Evolutionary conservation across 1,140 invertebrate species (phyloP).

Genomic region (Drosophila equinoxialis): DNA sequence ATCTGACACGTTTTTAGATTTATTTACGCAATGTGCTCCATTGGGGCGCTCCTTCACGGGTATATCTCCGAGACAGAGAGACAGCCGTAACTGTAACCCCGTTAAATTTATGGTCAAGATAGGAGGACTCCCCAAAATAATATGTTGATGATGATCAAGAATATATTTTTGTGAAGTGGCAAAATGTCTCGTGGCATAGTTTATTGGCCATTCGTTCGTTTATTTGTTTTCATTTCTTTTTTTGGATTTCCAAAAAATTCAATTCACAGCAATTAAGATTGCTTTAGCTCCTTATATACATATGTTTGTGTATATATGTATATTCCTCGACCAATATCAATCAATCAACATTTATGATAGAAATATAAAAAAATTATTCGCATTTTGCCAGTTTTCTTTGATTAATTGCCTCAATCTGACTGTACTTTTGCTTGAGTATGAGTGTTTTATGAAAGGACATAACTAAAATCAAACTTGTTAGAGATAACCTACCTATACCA

Average conservation of each 20-base stretch:
- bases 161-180: not conserved
- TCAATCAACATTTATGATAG: constrained; percentile 58
- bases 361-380: constrained; percentile 17
- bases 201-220: not conserved
- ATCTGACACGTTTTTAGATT: constrained; percentile 74
- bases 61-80: not conserved
- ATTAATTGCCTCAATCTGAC: constrained; percentile 41
- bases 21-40: constrained; percentile 57
- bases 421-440: not conserved
- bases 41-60: constrained; percentile 1
- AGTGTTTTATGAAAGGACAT: constrained; percentile 2
- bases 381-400: constrained; percentile 43
- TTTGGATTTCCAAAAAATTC: constrained; percentile 22
- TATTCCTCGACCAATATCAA: constrained; percentile 16
- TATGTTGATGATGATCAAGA: not conserved
- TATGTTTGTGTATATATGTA: too few species aligned
- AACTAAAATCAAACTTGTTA: constrained; percentile 10
- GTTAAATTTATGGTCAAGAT: constrained; percentile 54
- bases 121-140: constrained; percentile 16
- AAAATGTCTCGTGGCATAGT: constrained; percentile 35
- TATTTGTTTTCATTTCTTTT: not conserved
- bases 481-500: constrained; percentile 5
- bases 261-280: constrained; percentile 31
- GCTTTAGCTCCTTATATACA: constrained; percentile 16
- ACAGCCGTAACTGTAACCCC: constrained; percentile 21